Base-by-base conservation (phyloP, 2,888 invertebrate genomes). In the Standfussiana lucernea region DNA sequence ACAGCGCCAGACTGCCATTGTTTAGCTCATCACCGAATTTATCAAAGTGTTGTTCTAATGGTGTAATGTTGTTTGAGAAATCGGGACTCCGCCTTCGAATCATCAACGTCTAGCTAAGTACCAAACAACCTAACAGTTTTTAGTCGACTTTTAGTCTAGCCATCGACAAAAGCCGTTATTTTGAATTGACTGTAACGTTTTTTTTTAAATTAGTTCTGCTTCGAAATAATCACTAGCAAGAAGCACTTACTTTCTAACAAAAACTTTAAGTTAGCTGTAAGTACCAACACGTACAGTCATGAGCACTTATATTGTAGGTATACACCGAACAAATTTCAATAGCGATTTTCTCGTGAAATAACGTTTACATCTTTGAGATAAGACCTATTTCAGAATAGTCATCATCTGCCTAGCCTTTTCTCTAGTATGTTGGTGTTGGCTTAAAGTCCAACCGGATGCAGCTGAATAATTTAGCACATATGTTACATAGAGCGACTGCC, bases 191-290 rank as follows among this genome's bases (percentile, higher is more conserved):
- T 91, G 92, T 61, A 73, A 71, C 90, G 90, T 89, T 90, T 89
- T 89, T 91, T 91, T 91, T 93, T 91, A 89, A 86, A 94, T 94
- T 93, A 89, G 94, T 93, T 93, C 90, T 89, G 92, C 70, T 83
- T 59, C 13, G 7, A 79, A 82, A 82, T 78, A 69, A 80, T 71
- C 75, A 66, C 45, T 35, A 6, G 89, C 89, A 89, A 89, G 90
- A 85, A 86, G 88, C 87, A 80, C 66, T 66, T 66, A 70, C 73
- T 56, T 42, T 67, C 35, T 24, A 62, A 47, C 42, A 67, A 68
- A 79, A 79, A 73, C 35, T 75, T 50, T 75, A 10, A 40, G 18
- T 40, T n/a, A 32, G 32, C 37, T 35, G 42, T 72, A 10, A 62
- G 18, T n/a, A 42, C 21, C 13, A 56, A 42, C 28, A 53, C 11